Evolutionary conservation across 1,140 invertebrate genomes (phyloP), one percentile per base, ranked within the genome.

Genomic region (Metopolophium dirhodum): DNA sequence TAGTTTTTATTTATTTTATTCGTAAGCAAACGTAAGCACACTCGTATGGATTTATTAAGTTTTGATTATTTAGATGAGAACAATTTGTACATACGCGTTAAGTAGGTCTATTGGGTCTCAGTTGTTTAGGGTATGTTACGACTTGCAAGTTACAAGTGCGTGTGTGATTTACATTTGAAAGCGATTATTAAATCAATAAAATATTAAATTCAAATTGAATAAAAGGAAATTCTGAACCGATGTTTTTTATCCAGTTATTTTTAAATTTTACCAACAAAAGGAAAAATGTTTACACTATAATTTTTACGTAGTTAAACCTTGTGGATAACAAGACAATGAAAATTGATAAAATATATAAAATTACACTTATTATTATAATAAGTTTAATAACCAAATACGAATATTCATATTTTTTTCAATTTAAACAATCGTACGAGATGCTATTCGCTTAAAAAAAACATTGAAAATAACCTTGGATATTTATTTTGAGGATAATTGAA

Each of bases 401-500:
- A 45, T 45, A 35, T n/a, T 7, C 7, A 51, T n/a, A 22, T 18
- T 35, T 45, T 35, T 87, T 88, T 8, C 18, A 47, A 30, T 35
- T 88, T 47, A 51, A 88, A 51, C 49, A 35, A 20, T 22, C 7
- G 20, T 88, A n/a, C 51, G 20, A 30, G 45, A 26, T 11, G 87
- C 20, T 88, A 88, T 88, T 22, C 20, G 6, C 8, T 51, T 49
- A 14, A 88, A 30, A 49, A 88, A 51, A 51, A 35, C 14, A 87
- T 88, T 88, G 51, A n/a, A 37, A 88, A 7, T 88, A 51, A 35
- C 87, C 87, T 88, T 88, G 87, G 22, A 54, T 88, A 7, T 51
- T 88, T 88, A 49, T 22, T 88, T 88, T 88, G 49, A 88, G 6
- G 14, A 88, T 88, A 88, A 54, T 49, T 54, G 87, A 37, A 88